These are phyloP conservation scores for Drosophila neonasuta DNA, from an alignment of 2,888 invertebrate genomes.

Conservation along the genomic window DNA sequence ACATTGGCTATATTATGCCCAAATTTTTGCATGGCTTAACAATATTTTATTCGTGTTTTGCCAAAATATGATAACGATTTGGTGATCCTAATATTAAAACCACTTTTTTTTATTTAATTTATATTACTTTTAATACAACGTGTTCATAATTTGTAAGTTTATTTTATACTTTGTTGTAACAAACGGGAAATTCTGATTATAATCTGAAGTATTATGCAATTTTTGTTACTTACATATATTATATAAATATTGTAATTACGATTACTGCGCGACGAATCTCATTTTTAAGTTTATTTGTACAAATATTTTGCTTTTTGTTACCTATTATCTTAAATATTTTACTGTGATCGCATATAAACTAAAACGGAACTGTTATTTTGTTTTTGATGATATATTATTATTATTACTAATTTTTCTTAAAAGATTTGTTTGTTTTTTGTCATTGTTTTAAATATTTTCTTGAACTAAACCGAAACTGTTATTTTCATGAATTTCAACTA, in stretches of 20 bases:
- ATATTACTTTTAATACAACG: background rate
- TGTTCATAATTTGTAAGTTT: background rate
- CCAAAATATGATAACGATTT: background rate
- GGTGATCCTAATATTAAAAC: background rate
- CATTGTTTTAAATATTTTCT: background rate
- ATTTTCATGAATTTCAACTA: background rate
- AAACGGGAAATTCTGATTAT: background rate
- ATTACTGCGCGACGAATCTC: background rate
- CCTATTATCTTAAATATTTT: background rate
- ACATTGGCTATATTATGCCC: background rate
- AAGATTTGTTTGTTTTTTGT: background rate
- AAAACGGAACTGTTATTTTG: background rate
- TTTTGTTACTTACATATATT: background rate
- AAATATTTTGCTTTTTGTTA: background rate
- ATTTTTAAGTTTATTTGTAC: background rate
- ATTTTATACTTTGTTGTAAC: background rate
- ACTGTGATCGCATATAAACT: background rate
- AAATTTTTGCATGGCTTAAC: background rate
- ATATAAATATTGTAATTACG: background rate
- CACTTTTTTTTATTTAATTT: background rate
- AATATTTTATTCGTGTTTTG: background rate
- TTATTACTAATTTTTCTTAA: background rate
- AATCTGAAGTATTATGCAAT: background rate
- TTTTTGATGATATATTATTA: background rate
- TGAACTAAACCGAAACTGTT: background rate